Conservation (phyloP, 2,797 vertebrate species). For the Phoebastria nigripes region DNA sequence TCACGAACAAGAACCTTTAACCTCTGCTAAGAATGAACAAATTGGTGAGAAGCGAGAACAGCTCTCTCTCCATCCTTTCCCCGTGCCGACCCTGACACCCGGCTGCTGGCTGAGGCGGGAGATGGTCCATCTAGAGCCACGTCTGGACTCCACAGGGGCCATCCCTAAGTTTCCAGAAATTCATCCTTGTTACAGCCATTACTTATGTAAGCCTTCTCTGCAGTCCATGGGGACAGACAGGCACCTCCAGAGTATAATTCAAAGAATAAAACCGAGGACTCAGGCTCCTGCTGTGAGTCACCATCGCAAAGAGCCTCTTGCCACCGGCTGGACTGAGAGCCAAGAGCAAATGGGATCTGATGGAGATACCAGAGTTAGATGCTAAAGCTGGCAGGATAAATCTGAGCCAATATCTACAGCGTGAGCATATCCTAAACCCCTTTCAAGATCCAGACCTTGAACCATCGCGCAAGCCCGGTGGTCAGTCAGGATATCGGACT, state of each 20-base stretch:
- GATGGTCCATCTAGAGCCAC: fast-evolving
- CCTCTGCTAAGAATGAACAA: not conserved
- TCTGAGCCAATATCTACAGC: not conserved
- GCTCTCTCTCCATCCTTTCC: not conserved
- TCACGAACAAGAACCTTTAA: fast-evolving
- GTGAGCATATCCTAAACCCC: not conserved
- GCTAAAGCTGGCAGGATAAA: not conserved
- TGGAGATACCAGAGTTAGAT: fast-evolving
- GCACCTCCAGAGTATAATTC: not conserved
- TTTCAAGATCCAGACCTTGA: not conserved
- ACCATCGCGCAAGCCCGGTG: fast-evolving
- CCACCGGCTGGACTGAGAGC: not conserved
- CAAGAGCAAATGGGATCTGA: not conserved
- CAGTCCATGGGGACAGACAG: not conserved
- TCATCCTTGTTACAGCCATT: not conserved
- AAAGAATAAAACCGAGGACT: not conserved
- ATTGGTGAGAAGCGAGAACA: fast-evolving
- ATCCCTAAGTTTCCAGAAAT: not conserved
- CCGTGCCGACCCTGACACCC: fast-evolving
- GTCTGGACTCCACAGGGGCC: fast-evolving
- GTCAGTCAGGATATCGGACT: fast-evolving
- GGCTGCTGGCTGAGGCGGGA: not conserved
- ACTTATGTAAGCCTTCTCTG: not conserved
- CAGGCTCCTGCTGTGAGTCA: not conserved
- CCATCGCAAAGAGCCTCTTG: not conserved